Evolutionary conservation across 2,113 vertebrate species (phyloP).

Genomic region (Pogonocichla stellata): DNA sequence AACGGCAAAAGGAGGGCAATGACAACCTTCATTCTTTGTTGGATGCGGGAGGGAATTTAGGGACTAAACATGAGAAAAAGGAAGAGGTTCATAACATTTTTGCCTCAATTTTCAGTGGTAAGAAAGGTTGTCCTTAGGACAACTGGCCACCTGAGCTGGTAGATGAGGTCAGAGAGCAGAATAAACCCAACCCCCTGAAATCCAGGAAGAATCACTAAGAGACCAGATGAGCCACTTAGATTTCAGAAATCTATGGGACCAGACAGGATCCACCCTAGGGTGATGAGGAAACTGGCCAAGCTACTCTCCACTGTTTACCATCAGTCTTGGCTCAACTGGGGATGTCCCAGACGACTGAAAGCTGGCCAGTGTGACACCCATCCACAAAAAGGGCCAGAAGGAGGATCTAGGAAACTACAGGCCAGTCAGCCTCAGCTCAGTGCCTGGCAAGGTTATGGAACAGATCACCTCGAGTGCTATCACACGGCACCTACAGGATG

Average conservation of each 20-base stretch:
- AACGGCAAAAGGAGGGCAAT: not conserved
- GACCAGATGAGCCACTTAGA: not conserved
- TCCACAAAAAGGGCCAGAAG: not conserved
- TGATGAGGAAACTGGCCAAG: not conserved
- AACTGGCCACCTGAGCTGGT: not conserved
- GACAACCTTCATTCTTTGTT: not conserved
- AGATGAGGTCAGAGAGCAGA: not conserved
- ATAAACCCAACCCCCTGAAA: not conserved
- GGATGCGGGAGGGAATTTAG: accelerated
- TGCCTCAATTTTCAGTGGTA: not conserved
- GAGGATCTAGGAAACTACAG: not conserved
- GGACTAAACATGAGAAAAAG: not conserved
- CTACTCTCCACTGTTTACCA: not conserved
- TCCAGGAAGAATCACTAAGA: no score
- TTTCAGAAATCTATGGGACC: not conserved
- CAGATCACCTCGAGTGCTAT: not conserved
- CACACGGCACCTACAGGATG: not conserved
- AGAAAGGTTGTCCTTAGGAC: not conserved
- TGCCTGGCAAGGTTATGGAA: not conserved
- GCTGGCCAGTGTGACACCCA: not conserved
- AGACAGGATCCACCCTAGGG: not conserved
- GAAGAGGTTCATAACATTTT: not conserved
- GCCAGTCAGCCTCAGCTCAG: no score
- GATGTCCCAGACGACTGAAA: not conserved
- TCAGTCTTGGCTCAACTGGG: not conserved